Percentiles rank a stretch among this genome's conserved stretches.
phyloP scores from a whole-genome alignment of 1,140 invertebrate genomes.

The Ostrea edulis region DNA sequence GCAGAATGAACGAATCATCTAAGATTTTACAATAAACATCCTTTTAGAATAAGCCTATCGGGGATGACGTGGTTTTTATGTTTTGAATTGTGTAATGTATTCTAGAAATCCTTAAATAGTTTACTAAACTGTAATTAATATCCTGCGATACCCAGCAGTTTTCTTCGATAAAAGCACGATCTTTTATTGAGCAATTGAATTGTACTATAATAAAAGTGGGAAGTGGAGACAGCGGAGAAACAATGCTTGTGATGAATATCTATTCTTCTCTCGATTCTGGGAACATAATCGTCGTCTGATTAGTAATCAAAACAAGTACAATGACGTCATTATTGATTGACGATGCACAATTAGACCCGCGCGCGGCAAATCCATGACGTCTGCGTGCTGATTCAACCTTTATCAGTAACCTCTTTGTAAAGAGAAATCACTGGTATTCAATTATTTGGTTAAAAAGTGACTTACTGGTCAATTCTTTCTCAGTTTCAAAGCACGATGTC shows the following conservation, averaged over 20 bases:
- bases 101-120: background rate
- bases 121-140: conserved; percentile 5
- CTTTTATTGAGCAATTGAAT: background rate
- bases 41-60: background rate
- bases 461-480: conserved; percentile 23
- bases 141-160: background rate
- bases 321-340: conserved; percentile 23
- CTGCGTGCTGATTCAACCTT: background rate
- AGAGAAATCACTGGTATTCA: conserved; percentile 24
- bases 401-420: conserved; percentile 1
- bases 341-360: conserved; percentile 20
- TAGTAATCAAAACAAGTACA: conserved; percentile 7
- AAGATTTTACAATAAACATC: background rate
- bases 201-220: background rate
- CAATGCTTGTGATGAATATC: background rate
- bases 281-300: background rate
- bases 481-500: background rate
- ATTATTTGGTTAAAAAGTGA: conserved; percentile 17
- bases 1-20: background rate
- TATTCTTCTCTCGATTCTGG: background rate
- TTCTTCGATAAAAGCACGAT: background rate
- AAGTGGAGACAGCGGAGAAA: background rate
- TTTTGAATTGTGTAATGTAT: background rate
- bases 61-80: background rate
- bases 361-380: conserved; percentile 16